Evolutionary conservation across 2,113 vertebrate genomes (phyloP), one percentile per base, ranked within the genome.

Genomic region (Pterocles orientalis): DNA sequence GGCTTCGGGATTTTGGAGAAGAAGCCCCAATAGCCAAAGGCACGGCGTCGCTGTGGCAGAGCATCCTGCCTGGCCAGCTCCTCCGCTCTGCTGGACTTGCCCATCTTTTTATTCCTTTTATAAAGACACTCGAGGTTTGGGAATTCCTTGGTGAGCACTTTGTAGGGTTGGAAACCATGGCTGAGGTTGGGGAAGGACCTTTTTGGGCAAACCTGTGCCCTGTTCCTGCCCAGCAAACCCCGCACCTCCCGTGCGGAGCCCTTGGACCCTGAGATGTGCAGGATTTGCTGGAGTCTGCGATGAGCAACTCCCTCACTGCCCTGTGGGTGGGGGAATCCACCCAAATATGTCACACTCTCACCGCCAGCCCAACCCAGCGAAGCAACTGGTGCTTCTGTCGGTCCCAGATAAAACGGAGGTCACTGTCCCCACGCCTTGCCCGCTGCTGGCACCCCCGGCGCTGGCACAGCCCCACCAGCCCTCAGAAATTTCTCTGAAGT

Each of bases 241-340:
- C 4, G 20, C 29, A 21, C 33, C 43, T 48, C 19, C 61, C 16
- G 15, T 3, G 53, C 65, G 39, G 36, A 57, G 69, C 72, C 56
- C 45, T n/a, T 5, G 3, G 47, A 43, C 19, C 50, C 17, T 14
- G 20, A 33, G 64, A 21, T 34, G 51, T 2, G 62, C 25, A 58
- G 73, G 73, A 56, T 31, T 34, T 8, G 66, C 60, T 56, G n/a
- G 2, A 4, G 18, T 3, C 41, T 21, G 36, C 0, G 18, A 12
- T 0, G 26, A 78, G 86, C 94, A 95, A 51, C 92, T 93, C 92
- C 92, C 64, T 33, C 61, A 39, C 15, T 17, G 95, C 76, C 92
- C 95, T 36, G 92, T 43, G 94, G 95, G 92, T 88, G 95, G 92
- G 50, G 76, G 92, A 91, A 93, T 65, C 64, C 92, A 29, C 85